phyloP scores from a whole-genome alignment of 2,888 invertebrate species.

The Acanthosoma haemorrhoidale region DNA sequence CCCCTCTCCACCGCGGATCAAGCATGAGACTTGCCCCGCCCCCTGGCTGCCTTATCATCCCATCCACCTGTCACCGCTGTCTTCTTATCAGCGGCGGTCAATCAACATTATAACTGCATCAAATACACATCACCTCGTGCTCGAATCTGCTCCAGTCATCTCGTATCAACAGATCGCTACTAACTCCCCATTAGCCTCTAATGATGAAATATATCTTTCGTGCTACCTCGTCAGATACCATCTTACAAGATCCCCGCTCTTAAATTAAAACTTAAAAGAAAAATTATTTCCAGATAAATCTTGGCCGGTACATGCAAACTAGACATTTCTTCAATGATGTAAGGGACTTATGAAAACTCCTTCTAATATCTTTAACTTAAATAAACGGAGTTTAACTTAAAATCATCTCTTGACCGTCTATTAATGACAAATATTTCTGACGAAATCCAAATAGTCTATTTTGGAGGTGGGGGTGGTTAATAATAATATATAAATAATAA shows the following conservation, averaged over 20 bases:
- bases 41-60: constrained; percentile 16
- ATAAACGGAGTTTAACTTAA: too few relatives aligned
- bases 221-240: constrained; percentile 3
- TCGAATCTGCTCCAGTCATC: constrained; percentile 7
- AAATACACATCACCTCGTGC: constrained; percentile 21
- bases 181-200: constrained; percentile 21
- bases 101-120: constrained; percentile 28
- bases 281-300: background rate
- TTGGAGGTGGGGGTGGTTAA: too few relatives aligned
- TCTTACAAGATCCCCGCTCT: constrained; percentile 15
- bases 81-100: constrained; percentile 25
- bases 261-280: constrained; percentile 12
- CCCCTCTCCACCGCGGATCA: constrained; percentile 4
- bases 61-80: constrained; percentile 12
- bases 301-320: background rate
- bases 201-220: constrained; percentile 25
- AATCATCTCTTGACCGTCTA: too few relatives aligned
- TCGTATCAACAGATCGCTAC: background rate
- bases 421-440: too few relatives aligned
- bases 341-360: background rate
- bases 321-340: background rate
- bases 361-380: too few relatives aligned
- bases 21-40: constrained; percentile 32
- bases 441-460: too few relatives aligned
- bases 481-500: too few relatives aligned